Evolutionary conservation across 64 coral and sea anemone species (phyloP).

Genomic region (Porites lutea): DNA sequence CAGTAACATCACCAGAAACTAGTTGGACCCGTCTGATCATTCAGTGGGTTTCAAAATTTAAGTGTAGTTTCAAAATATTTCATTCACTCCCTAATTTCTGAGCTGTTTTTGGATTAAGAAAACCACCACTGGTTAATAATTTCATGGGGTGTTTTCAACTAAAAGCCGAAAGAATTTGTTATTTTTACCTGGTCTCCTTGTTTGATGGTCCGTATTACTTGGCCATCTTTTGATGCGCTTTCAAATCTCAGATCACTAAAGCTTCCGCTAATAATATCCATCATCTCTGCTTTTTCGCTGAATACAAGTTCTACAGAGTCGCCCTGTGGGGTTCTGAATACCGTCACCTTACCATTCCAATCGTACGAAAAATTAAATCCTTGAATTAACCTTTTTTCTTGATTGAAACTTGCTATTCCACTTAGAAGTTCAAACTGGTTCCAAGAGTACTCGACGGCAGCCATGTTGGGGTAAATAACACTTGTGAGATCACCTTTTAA

Average conservation of each 20-base stretch:
- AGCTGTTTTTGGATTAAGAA: no score
- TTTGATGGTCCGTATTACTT: neutral
- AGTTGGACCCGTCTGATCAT: no score
- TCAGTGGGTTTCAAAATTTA: no score
- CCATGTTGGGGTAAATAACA: conserved; percentile 66
- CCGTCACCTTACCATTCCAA: conserved; percentile 71
- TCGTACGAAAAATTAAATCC: conserved; percentile 63
- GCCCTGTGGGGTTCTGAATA: conserved; percentile 35
- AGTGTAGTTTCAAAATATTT: no score
- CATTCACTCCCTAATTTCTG: no score
- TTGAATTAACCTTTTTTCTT: conserved; percentile 33
- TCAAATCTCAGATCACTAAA: conserved; percentile 14
- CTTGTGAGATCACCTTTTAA: conserved; percentile 62
- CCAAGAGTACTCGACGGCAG: conserved; percentile 58
- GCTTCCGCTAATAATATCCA: neutral
- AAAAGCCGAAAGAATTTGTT: no score
- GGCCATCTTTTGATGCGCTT: neutral
- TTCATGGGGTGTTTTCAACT: no score
- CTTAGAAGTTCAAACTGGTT: conserved; percentile 68
- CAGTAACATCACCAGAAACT: no score
- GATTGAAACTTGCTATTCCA: conserved; percentile 45
- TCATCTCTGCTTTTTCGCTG: conserved; percentile 24
- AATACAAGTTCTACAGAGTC: conserved; percentile 20
- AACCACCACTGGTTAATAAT: no score
- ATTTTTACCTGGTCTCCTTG: conserved; percentile 33